These are phyloP conservation scores for Physocephala rufipes DNA, from an alignment of 2,888 invertebrate genomes.

Conservation along the genomic window DNA sequence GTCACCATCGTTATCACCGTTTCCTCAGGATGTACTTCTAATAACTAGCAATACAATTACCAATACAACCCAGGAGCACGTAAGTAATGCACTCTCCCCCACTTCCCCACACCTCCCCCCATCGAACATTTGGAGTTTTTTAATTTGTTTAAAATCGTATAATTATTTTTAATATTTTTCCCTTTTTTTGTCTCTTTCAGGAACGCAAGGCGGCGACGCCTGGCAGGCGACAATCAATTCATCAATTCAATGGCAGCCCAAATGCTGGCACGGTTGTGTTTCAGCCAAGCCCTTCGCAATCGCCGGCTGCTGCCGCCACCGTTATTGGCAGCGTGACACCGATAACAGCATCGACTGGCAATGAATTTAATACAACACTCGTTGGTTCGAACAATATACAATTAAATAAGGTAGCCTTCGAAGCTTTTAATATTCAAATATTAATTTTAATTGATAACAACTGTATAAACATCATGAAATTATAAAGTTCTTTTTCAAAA, in stretches of 20 bases:
- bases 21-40: slow-evolving; percentile 66
- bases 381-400: slow-evolving; percentile 67
- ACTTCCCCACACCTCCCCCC: too few species aligned
- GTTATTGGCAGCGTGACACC: slow-evolving; percentile 59
- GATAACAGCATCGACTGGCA: slow-evolving; percentile 52
- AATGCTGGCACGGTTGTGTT: slow-evolving; percentile 66
- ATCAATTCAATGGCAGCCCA: slow-evolving; percentile 66
- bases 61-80: slow-evolving; percentile 65
- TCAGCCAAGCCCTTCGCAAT: slow-evolving; percentile 66
- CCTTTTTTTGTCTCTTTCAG: slow-evolving; percentile 46
- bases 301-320: slow-evolving; percentile 65
- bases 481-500: not conserved
- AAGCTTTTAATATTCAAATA: not conserved
- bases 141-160: not conserved
- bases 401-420: slow-evolving; percentile 61
- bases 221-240: slow-evolving; percentile 66
- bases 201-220: slow-evolving; percentile 67
- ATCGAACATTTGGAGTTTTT: too few species aligned
- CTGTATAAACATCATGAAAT: not conserved
- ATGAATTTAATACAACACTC: slow-evolving; percentile 66
- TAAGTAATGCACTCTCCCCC: slow-evolving; percentile 47
- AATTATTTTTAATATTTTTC: not conserved
- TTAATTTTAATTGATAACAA: not conserved
- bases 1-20: slow-evolving; percentile 66
- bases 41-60: slow-evolving; percentile 65